Conservation (phyloP, 2,113 vertebrate genomes). For the Lates calcarifer region DNA sequence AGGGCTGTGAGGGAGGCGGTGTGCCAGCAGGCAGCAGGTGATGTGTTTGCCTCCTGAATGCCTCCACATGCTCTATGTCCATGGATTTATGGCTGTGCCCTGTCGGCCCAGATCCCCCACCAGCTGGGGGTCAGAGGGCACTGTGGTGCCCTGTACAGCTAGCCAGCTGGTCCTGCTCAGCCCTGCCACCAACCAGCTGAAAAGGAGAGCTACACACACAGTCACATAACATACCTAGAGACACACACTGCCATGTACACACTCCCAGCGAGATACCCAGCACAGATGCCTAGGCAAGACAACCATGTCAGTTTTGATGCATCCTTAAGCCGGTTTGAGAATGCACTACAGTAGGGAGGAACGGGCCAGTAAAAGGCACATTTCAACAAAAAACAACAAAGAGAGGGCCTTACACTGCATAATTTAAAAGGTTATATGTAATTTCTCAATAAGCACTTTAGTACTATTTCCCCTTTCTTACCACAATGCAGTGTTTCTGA, state of each 20-base stretch:
- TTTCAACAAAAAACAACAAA: neutral
- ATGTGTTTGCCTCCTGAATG: constrained; percentile 75
- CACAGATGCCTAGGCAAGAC: constrained; percentile 60
- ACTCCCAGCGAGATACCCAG: constrained; percentile 45
- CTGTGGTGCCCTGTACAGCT: constrained; percentile 68
- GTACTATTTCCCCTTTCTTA: neutral
- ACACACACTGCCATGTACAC: constrained; percentile 32
- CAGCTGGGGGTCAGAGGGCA: constrained; percentile 61
- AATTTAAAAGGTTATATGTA: neutral
- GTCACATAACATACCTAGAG: constrained; percentile 1
- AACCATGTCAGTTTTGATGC: constrained; percentile 46
- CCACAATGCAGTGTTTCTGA: neutral
- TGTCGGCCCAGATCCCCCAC: constrained; percentile 67
- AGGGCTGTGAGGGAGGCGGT: constrained; percentile 54
- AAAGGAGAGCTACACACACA: constrained; percentile 33
- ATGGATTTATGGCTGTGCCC: constrained; percentile 76
- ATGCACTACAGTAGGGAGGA: neutral
- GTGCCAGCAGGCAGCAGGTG: constrained; percentile 75
- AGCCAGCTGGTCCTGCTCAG: constrained; percentile 77
- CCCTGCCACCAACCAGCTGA: constrained; percentile 68
- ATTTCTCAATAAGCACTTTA: neutral
- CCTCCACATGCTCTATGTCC: constrained; percentile 80
- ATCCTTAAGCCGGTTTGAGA: constrained; percentile 52
- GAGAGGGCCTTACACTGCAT: neutral
- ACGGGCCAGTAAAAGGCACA: neutral